Conservation (phyloP, 2,113 vertebrate genomes). For the Thryonomys swinderianus region DNA sequence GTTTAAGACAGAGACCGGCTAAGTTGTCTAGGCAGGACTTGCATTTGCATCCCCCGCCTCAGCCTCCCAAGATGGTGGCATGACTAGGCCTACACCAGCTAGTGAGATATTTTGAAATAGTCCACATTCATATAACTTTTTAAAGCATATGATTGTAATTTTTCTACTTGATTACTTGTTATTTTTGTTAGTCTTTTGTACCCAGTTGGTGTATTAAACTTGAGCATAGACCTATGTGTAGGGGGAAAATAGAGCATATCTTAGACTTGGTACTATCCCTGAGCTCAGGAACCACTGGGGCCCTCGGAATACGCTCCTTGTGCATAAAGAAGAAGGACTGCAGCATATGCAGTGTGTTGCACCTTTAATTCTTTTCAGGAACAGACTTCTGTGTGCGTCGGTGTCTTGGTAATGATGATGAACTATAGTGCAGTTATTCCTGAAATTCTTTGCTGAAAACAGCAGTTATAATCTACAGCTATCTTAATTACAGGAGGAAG, state of each 20-base stretch:
- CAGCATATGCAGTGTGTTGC: rapidly evolving
- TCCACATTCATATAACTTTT: not conserved
- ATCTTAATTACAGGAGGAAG: not conserved
- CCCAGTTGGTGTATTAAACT: not conserved
- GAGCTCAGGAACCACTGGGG: not conserved
- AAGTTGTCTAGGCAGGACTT: not conserved
- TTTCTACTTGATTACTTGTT: not conserved
- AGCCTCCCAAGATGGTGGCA: not conserved
- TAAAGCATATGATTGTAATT: not conserved
- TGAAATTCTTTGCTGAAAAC: not conserved
- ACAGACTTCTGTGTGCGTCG: not conserved
- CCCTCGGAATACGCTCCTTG: not conserved
- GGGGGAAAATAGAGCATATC: not conserved
- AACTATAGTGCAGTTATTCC: not conserved
- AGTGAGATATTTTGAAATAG: not conserved
- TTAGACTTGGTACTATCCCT: not conserved
- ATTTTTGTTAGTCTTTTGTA: not conserved
- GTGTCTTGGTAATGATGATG: not conserved
- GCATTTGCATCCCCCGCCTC: not conserved
- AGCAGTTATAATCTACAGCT: not conserved
- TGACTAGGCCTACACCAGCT: not conserved
- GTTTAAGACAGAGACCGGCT: not conserved
- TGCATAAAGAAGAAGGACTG: not conserved
- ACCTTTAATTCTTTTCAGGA: not conserved
- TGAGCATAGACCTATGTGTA: not conserved